Evolutionary conservation across 2,113 vertebrate species (phyloP).

Genomic region (Ariopsis seemanni): DNA sequence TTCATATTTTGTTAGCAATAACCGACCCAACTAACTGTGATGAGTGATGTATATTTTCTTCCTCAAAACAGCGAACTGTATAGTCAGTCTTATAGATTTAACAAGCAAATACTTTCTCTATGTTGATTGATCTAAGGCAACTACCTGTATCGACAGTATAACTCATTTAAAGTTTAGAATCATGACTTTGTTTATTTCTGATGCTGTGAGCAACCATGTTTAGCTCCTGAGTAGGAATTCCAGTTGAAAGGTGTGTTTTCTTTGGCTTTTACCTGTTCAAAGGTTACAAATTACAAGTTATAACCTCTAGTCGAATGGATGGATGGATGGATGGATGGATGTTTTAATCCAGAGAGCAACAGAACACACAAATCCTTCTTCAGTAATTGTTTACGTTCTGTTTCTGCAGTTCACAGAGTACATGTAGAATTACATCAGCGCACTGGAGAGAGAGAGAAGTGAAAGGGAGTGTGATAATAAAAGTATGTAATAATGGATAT

Average conservation of each 20-base stretch:
- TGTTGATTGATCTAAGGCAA: not conserved
- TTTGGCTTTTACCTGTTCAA: not conserved
- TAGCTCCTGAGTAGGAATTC: not conserved
- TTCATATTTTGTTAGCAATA: not conserved
- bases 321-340: not conserved
- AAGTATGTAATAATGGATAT: slow-evolving; percentile 30
- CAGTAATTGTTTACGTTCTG: slow-evolving; percentile 17
- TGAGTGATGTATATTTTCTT: no score
- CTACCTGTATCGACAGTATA: not conserved
- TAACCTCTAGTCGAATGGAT: not conserved
- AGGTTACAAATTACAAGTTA: not conserved
- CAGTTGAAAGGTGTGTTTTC: not conserved
- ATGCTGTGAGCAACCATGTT: not conserved
- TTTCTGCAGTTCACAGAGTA: not conserved
- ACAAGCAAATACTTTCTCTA: not conserved
- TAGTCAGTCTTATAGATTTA: no score
- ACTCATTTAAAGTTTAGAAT: not conserved
- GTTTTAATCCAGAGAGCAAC: not conserved
- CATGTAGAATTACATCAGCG: not conserved
- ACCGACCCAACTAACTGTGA: not conserved
- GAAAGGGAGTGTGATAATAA: not conserved
- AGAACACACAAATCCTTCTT: slow-evolving; percentile 14
- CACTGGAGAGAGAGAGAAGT: not conserved
- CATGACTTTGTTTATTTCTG: not conserved
- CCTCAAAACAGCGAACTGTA: no score